Evolutionary conservation across 2,888 invertebrate species (phyloP).

Genomic region (Xanthia togata): DNA sequence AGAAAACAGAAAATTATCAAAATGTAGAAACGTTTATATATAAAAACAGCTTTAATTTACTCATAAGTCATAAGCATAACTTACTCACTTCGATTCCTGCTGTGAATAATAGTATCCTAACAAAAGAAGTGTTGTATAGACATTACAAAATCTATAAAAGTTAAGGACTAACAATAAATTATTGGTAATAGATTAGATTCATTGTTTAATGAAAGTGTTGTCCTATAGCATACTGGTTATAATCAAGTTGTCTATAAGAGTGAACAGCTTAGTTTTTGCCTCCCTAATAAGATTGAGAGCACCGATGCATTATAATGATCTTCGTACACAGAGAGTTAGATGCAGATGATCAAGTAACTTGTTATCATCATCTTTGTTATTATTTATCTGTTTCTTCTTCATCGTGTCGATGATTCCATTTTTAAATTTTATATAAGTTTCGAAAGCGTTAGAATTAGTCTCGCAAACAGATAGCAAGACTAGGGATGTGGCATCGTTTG

Average conservation of each 20-base stretch:
- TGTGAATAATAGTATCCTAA: neutral
- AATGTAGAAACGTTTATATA: neutral
- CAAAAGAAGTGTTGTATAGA: neutral
- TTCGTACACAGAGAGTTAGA: neutral
- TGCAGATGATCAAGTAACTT: slow-evolving; percentile 31
- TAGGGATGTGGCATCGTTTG: neutral
- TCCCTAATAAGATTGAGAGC: slow-evolving; percentile 23
- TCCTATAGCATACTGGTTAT: slow-evolving; percentile 1
- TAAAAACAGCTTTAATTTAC: no score
- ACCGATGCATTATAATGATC: slow-evolving; percentile 31
- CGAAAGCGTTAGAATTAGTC: no score
- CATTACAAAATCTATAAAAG: slow-evolving; percentile 7
- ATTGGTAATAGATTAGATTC: slow-evolving; percentile 8
- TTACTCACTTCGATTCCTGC: neutral
- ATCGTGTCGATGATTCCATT: neutral
- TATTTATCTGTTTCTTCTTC: neutral
- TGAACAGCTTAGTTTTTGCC: slow-evolving; percentile 39
- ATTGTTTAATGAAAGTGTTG: neutral
- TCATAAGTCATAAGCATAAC: neutral
- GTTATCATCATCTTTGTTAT: neutral
- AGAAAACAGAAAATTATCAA: neutral
- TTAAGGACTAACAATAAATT: slow-evolving; percentile 5
- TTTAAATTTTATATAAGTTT: neutral
- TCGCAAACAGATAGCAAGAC: no score
- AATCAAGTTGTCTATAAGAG: slow-evolving; percentile 41